A percentile compares a stretch with the other conserved stretches of the same genome.
Conservation (phyloP, 2,113 vertebrate species). For the Falco punctatus region DNA sequence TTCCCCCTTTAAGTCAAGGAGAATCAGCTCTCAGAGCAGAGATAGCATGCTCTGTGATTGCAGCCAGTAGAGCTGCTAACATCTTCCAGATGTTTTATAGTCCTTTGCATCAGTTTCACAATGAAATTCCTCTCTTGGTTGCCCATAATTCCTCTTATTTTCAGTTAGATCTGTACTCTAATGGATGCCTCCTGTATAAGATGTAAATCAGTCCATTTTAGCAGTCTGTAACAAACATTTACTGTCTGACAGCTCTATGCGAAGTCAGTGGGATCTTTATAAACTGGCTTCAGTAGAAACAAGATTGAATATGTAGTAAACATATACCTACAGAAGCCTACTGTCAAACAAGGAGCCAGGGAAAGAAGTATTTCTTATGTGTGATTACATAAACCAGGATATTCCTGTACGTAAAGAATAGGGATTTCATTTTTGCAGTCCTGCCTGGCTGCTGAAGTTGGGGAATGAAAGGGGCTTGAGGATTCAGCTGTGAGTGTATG, state of each 20-base stretch:
- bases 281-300: background rate
- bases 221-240: background rate
- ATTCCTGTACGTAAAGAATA: background rate
- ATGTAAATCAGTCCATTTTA: background rate
- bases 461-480: background rate
- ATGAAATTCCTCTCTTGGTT: slow-evolving; percentile 47
- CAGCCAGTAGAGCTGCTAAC: slow-evolving; percentile 60
- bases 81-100: slow-evolving; percentile 76
- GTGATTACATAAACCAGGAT: background rate
- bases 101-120: slow-evolving; percentile 18
- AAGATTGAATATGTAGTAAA: background rate
- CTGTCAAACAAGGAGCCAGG: background rate
- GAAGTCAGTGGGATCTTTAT: background rate
- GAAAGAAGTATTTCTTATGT: background rate
- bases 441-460: background rate
- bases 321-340: background rate
- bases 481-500: background rate
- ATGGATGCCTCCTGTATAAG: background rate
- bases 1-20: slow-evolving; percentile 43
- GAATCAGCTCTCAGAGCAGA: background rate
- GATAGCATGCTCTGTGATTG: slow-evolving; percentile 56
- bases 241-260: background rate
- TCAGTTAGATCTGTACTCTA: background rate
- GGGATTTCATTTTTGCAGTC: background rate
- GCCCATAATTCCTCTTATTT: slow-evolving; percentile 9